Evolutionary conservation across 2,113 vertebrate species (phyloP).

Genomic region (Rhipidura dahli): DNA sequence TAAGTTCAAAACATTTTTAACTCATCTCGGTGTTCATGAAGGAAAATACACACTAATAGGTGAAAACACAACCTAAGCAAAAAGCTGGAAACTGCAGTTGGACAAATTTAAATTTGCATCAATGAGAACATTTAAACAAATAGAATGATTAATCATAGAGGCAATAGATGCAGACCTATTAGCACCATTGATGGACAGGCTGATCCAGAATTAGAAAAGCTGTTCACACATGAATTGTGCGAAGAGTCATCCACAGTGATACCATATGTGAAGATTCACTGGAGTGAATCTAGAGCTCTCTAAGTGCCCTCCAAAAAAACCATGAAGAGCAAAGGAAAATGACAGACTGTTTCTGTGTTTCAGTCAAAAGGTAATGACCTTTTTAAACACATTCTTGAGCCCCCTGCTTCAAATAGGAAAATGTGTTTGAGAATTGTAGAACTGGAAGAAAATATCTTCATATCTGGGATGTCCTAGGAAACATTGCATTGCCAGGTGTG

Average conservation of each 20-base stretch:
- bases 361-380: not conserved
- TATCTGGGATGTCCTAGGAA: not conserved
- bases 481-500: not conserved
- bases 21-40: accelerated
- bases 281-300: not conserved
- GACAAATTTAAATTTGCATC: not conserved
- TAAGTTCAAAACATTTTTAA: not conserved
- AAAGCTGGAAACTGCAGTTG: not conserved
- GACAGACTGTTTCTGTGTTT: not conserved
- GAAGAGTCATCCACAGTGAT: not conserved
- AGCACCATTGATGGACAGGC: not conserved
- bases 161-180: not conserved
- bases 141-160: not conserved
- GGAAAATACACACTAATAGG: not conserved
- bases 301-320: not conserved
- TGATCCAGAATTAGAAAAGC: not conserved
- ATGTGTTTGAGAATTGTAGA: not conserved
- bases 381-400: not conserved
- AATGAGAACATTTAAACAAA: not conserved
- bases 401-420: not conserved
- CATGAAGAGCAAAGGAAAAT: not conserved
- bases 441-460: not conserved
- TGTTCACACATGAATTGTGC: not conserved
- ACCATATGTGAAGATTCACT: not conserved
- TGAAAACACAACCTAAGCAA: not conserved